Percentiles rank a stretch among this genome's conserved stretches.
Evolutionary conservation across 2,113 vertebrate species (phyloP).

Genomic region (Psilopogon haemacephalus): DNA sequence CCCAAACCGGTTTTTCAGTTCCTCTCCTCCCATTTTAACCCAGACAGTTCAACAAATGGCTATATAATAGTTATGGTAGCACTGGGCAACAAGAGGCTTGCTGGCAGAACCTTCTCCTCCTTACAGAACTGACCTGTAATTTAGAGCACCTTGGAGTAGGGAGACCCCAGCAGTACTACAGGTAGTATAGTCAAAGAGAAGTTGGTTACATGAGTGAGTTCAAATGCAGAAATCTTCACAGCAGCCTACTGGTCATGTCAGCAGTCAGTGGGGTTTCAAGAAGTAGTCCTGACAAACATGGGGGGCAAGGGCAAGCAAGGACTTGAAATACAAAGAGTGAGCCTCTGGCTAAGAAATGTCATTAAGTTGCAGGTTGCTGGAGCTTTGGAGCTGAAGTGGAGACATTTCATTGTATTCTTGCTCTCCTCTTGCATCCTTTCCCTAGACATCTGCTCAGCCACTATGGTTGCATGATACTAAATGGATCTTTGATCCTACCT

Average conservation of each 20-base stretch:
- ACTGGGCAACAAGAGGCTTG: neutral
- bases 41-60: neutral
- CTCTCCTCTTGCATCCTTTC: neutral
- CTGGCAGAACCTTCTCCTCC: neutral
- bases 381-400: neutral
- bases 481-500: neutral
- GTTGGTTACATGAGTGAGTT: accelerated
- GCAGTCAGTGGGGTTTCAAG: neutral
- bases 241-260: neutral
- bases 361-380: neutral
- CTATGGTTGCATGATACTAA: neutral
- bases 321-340: neutral
- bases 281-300: neutral
- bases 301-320: neutral
- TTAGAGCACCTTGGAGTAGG: neutral
- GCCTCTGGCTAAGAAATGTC: neutral
- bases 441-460: neutral
- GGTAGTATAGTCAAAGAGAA: neutral
- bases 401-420: neutral
- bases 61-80: neutral
- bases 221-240: neutral
- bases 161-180: neutral
- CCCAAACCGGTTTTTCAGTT: neutral
- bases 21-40: neutral
- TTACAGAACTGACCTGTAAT: neutral